Evolutionary conservation across 1,140 invertebrate genomes (phyloP).

Genomic region (Mizuhopecten yessoensis): DNA sequence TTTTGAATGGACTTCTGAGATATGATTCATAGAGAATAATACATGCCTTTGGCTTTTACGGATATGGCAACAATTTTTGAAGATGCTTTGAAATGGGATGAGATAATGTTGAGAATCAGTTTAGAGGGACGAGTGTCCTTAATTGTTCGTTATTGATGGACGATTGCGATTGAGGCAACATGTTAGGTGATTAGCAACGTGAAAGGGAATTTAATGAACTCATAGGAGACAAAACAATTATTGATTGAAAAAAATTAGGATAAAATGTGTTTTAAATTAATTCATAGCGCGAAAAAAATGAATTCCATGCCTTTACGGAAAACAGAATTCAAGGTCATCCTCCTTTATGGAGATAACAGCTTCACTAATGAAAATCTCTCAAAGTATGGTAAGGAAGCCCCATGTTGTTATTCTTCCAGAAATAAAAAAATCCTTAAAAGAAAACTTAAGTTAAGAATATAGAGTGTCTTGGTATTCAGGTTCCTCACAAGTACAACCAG

Average conservation of each 20-base stretch:
- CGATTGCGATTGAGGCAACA: background rate
- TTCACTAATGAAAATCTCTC: no score
- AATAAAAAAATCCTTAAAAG: no score
- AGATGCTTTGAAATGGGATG: background rate
- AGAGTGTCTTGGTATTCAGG: no score
- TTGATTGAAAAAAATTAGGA: background rate
- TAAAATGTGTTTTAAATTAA: constrained; percentile 6
- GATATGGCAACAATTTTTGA: background rate
- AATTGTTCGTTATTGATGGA: background rate
- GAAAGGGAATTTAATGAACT: constrained; percentile 19
- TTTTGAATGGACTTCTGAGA: no score
- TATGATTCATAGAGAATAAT: no score
- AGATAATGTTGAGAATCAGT: background rate
- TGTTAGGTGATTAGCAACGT: background rate
- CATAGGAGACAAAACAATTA: background rate
- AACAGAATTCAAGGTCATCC: background rate
- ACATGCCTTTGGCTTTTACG: background rate
- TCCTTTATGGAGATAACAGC: no score
- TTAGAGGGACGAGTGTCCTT: background rate
- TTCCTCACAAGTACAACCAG: no score
- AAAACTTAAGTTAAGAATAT: no score
- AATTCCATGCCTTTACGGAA: background rate
- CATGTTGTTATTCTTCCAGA: no score
- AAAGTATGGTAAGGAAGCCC: no score
- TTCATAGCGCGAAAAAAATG: background rate